Evolutionary conservation across 2,113 vertebrate species (phyloP).

Genomic region (Sigmodon hispidus): DNA sequence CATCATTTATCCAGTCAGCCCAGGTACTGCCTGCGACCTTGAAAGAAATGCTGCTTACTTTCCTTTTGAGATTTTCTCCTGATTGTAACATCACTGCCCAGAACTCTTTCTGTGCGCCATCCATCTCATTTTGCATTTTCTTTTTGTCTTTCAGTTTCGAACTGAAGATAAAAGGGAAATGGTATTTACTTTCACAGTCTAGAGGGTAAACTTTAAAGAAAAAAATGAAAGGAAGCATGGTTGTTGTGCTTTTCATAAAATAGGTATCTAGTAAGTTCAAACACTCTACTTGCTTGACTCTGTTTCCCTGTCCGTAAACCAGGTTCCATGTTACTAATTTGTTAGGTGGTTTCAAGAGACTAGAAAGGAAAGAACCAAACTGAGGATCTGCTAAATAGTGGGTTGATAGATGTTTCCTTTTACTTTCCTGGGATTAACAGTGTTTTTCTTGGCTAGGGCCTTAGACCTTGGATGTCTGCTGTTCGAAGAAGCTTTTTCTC

Average conservation of each 20-base stretch:
- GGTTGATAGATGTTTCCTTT: slow-evolving; percentile 39
- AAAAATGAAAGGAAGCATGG: slow-evolving; percentile 10
- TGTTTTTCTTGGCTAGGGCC: neutral
- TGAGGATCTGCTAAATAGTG: neutral
- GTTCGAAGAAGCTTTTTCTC: neutral
- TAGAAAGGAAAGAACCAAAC: neutral
- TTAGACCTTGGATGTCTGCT: slow-evolving; percentile 12
- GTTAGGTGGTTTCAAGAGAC: slow-evolving; percentile 22
- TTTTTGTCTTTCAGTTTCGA: slow-evolving; percentile 22
- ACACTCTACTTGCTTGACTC: neutral
- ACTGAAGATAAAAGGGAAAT: slow-evolving; percentile 27
- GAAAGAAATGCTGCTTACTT: slow-evolving; percentile 1
- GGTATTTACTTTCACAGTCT: slow-evolving; percentile 10
- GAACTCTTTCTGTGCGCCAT: neutral
- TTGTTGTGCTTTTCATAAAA: slow-evolving; percentile 25
- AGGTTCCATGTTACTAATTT: neutral
- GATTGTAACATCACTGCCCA: neutral
- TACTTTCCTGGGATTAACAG: neutral
- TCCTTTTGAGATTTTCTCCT: neutral
- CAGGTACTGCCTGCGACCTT: neutral
- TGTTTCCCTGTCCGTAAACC: neutral
- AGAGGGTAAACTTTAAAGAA: neutral
- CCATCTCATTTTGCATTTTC: slow-evolving; percentile 17
- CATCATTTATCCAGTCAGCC: neutral
- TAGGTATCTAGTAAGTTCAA: neutral